Evolutionary conservation across 2,113 vertebrate species (phyloP).

Genomic region (Macquaria ambigua): DNA sequence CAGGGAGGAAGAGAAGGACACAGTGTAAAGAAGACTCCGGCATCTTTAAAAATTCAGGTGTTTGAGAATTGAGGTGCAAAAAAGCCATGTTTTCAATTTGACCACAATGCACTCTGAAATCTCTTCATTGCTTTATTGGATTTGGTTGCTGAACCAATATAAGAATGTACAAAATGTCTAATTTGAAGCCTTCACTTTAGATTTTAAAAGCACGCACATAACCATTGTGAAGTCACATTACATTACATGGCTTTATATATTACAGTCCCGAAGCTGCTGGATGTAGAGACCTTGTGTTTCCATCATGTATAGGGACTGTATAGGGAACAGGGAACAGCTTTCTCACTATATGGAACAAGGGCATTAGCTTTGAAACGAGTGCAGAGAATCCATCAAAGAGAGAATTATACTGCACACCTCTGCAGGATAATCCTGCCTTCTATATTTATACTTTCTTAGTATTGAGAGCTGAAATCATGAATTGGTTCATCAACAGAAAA

Average conservation of each 20-base stretch:
- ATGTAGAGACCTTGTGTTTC: neutral
- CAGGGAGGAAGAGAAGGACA: constrained; percentile 8
- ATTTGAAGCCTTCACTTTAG: neutral
- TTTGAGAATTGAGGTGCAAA: neutral
- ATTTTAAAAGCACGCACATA: neutral
- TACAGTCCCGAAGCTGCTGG: neutral
- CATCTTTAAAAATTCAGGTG: neutral
- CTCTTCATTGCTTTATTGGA: neutral
- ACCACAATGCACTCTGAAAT: neutral
- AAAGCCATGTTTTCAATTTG: neutral
- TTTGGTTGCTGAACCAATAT: neutral
- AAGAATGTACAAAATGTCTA: neutral
- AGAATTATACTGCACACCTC: constrained; percentile 7
- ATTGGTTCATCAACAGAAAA: neutral
- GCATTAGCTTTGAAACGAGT: neutral
- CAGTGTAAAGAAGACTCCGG: neutral
- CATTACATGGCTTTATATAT: neutral
- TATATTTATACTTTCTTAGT: too few species aligned
- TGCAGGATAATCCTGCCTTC: neutral
- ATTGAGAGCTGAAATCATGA: too few species aligned
- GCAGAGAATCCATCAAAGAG: neutral
- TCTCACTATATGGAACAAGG: neutral
- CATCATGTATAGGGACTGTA: neutral
- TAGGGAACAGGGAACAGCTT: neutral
- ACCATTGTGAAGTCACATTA: neutral